Evolutionary conservation across 2,888 invertebrate species (phyloP), one percentile per base, ranked within the genome.

Genomic region (Apamea monoglypha): DNA sequence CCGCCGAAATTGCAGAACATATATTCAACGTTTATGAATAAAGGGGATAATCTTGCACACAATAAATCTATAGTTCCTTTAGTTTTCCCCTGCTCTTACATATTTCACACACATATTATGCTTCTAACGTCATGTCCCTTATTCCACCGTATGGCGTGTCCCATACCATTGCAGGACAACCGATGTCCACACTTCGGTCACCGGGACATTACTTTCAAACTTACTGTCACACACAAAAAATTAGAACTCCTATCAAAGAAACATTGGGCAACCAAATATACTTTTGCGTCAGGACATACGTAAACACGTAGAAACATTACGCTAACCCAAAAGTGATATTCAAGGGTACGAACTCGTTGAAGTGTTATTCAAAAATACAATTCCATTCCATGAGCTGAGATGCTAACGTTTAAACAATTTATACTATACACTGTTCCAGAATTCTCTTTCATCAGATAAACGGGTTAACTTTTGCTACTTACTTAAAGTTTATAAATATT

Each of bases 361-460:
- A 61, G 36, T 61, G 56, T n/a, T 63, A 29, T 61, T 53, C 6
- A 44, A 66, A 80, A 75, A 82, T 56, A 68, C 18, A 61, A 14
- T 16, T 47, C 3, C 25, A 68, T 68, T 68, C 75, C 44, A 82
- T 81, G 81, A 56, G 25, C 36, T 21, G 16, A 50, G 36, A 69
- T 16, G 25, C 56, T 56, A 68, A 36, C 36, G 25, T 70, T 69
- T 25, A 66, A 82, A 53, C 40, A 25, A 44, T 64, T 56, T 50
- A 50, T 16, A 47, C 36, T 40, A n/a, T 32, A 64, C 8, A 66
- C 14, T 36, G 18, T 50, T 18, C 59, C n/a, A 59, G 16, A 75
- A 50, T 76, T 64, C 6, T 25, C 25, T 66, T 1, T 50, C n/a
- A 64, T 56, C 6, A 21, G 10, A 18, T 0, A 25, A 81, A 70